These are phyloP conservation scores for Proteles cristata DNA, from an alignment of 2,113 vertebrate species.

Conservation along the genomic window DNA sequence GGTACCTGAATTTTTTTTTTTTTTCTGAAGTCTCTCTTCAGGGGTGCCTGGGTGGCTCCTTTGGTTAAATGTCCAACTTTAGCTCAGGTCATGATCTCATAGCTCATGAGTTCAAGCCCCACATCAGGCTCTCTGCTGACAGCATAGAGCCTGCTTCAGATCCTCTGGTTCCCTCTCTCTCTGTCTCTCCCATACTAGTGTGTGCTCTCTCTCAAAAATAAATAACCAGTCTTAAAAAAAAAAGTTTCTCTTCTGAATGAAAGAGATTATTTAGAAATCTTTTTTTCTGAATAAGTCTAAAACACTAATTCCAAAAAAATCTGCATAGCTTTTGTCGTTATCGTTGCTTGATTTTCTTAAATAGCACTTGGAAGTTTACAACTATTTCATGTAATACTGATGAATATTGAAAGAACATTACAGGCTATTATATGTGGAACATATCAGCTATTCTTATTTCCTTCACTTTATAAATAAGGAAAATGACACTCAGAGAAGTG, in stretches of 20 bases:
- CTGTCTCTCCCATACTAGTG: no score
- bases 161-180: no score
- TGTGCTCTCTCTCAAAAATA: no score
- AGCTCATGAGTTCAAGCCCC: no score
- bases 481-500: neutral
- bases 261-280: neutral
- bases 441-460: neutral
- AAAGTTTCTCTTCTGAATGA: neutral
- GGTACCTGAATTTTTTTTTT: neutral
- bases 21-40: neutral
- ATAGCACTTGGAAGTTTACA: neutral
- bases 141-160: no score
- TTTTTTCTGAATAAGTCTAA: neutral
- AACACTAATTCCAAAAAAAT: neutral
- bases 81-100: neutral
- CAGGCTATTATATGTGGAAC: neutral
- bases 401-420: constrained; percentile 14
- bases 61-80: neutral
- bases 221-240: no score
- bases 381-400: neutral
- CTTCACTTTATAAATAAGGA: neutral
- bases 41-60: neutral
- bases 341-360: constrained; percentile 1
- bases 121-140: no score
- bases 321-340: neutral